Evolutionary conservation across 2,888 invertebrate species (phyloP).

Genomic region (Boloria euphrosyne): DNA sequence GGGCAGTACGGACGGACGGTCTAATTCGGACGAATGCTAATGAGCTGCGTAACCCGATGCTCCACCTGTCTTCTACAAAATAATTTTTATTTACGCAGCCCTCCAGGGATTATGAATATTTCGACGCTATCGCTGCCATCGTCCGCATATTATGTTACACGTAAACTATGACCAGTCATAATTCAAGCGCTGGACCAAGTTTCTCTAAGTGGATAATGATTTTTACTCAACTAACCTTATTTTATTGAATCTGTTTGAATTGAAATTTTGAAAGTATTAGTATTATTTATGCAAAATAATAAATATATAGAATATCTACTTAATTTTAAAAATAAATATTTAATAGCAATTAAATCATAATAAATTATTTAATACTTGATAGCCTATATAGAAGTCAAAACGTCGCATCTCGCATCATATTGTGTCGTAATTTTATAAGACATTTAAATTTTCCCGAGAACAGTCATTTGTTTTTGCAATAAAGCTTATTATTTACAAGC

Average conservation of each 20-base stretch:
- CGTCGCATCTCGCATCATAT: conserved; percentile 6
- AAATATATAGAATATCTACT: not conserved
- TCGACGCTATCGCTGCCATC: conserved; percentile 59
- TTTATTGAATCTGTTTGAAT: too few relatives aligned
- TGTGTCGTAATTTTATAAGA: conserved; percentile 18
- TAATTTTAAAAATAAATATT: too few relatives aligned
- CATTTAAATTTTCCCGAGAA: conserved; percentile 15
- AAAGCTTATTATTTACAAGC: conserved; percentile 25
- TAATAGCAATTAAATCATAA: not conserved
- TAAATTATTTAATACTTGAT: conserved; percentile 3
- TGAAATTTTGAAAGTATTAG: too few relatives aligned
- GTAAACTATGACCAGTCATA: conserved; percentile 65
- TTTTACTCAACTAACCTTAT: conserved; percentile 1
- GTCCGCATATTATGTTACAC: conserved; percentile 69
- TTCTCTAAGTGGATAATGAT: conserved; percentile 29
- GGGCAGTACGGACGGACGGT: conserved; percentile 52
- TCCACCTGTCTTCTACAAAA: conserved; percentile 76
- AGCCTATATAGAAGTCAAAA: not conserved
- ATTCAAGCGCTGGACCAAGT: conserved; percentile 54
- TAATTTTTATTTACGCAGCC: conserved; percentile 77
- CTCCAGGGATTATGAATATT: conserved; percentile 75
- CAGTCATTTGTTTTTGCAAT: conserved; percentile 18
- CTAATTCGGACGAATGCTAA: conserved; percentile 74
- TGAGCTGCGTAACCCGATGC: conserved; percentile 73
- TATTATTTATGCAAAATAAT: not conserved